These are phyloP conservation scores for Ranitomeya imitator DNA, from an alignment of 2,113 vertebrate species.

Conservation along the genomic window DNA sequence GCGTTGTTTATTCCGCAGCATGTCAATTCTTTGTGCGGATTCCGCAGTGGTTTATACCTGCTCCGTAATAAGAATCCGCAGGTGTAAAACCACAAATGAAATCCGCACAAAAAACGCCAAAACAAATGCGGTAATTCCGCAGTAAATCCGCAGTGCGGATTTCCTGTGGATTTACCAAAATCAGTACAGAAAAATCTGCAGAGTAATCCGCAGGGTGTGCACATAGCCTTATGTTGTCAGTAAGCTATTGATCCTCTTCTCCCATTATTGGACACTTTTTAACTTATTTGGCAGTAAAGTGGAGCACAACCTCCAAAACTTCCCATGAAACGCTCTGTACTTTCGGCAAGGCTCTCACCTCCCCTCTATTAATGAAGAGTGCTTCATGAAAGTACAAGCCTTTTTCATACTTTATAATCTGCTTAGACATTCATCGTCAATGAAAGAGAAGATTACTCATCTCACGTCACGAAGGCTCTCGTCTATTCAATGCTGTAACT, in stretches of 20 bases:
- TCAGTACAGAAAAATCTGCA: no score
- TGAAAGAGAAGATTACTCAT: slow-evolving; percentile 20
- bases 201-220: no score
- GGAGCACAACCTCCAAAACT: background rate
- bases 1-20: no score
- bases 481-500: background rate
- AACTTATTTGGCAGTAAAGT: background rate
- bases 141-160: no score
- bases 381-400: background rate
- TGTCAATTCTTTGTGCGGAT: no score
- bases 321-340: background rate
- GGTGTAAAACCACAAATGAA: no score
- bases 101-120: no score
- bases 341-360: background rate
- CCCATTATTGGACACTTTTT: no score
- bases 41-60: no score
- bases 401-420: background rate
- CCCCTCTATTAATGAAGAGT: background rate
- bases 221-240: background rate
- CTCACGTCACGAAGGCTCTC: background rate
- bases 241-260: background rate
- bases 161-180: no score
- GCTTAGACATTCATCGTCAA: background rate
- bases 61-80: no score
- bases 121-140: no score